Evolutionary conservation across 2,113 vertebrate genomes (phyloP).

Genomic region (Nycticryphes semicollaris): DNA sequence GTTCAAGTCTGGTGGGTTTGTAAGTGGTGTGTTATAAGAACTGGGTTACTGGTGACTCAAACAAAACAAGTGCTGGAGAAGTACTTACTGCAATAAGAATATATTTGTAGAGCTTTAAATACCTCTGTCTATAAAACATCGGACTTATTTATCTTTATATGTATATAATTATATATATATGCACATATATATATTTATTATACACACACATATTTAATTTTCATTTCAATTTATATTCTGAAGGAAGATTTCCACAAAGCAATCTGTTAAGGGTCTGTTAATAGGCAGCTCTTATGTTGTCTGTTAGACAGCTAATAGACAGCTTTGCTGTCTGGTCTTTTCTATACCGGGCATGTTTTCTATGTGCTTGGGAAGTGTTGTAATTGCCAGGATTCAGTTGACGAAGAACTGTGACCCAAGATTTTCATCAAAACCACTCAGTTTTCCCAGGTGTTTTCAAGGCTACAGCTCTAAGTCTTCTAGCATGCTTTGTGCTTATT

Average conservation of each 20-base stretch:
- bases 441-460: background rate
- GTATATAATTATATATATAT: background rate
- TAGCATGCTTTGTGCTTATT: background rate
- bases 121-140: rapidly evolving
- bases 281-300: background rate
- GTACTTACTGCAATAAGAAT: background rate
- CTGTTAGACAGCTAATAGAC: background rate
- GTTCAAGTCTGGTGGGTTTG: background rate
- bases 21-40: background rate
- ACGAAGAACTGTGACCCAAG: background rate
- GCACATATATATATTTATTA: background rate
- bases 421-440: background rate
- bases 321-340: background rate
- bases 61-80: background rate
- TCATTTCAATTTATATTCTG: background rate
- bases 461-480: background rate
- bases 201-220: background rate
- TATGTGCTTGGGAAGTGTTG: background rate
- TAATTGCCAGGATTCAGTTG: background rate
- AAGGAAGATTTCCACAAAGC: background rate
- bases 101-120: background rate
- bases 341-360: background rate
- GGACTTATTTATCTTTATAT: background rate
- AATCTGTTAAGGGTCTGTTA: background rate
- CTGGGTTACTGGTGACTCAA: background rate